Evolutionary conservation across 2,113 vertebrate species (phyloP), one percentile per base, ranked within the genome.

Genomic region (Nothocercus julius): DNA sequence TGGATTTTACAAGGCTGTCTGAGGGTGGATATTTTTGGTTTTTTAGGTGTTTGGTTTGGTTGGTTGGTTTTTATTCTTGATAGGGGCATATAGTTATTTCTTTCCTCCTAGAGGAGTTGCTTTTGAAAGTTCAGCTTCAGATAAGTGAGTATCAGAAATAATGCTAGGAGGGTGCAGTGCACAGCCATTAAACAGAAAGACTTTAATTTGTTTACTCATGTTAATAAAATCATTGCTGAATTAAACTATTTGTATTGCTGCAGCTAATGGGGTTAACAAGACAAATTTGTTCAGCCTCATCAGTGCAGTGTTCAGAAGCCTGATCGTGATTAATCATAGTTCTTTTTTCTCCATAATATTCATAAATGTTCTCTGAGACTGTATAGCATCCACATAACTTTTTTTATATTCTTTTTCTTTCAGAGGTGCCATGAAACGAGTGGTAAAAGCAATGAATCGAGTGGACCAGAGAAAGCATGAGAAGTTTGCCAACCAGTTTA

Each of bases 401-500:
- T 5, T 8, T 19, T 64, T 68, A 18, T 21, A 4, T 6, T 3
- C 54, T 14, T 87, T 85, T 53, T 93, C 74, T 93, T 90, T 93
- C 97, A 99, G 99, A 98, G 98, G 98, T 13, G 94, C 98, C 13
- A 25, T 99, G 98, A 98, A 98, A 68, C 96, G 99, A 36, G 98
- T 99, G 5, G 94, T 98, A 61, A 95, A 98, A 24, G 98, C 98
- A 54, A 98, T 99, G 98, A 98, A 97, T 94, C 98, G 91, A 87
- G 92, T 98, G 82, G 99, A 99, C 98, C 96, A 59, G 70, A 98
- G 98, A 77, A 99, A 99, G 92, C 99, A 99, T 0, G 99, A 99
- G 79, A 99, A 99, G 97, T 99, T 99, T 97, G 98, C 98, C 86
- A 99, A 99, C 98, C 99, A 99, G 97, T 99, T 99, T 92, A 99